Evolutionary conservation across 1,140 invertebrate species (phyloP), one percentile per base, ranked within the genome.

Genomic region (Drosophila bipectinata): DNA sequence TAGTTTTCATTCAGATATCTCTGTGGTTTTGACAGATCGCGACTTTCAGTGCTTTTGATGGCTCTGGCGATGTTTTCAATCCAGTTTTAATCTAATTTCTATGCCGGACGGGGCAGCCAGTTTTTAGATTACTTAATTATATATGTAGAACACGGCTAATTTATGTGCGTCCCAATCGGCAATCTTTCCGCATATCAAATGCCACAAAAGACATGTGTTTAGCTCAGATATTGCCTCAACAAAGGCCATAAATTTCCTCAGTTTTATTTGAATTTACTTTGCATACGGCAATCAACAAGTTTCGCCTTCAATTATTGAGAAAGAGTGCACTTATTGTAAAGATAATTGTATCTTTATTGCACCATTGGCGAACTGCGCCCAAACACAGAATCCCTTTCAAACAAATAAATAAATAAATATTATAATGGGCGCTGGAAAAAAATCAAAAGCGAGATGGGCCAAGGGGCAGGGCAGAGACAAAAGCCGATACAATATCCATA

Each of bases 401-500:
- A 75, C 53, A 58, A 28, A 53, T 44, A 48, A 66, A 74, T 77
- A 66, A 71, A 76, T 67, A 52, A 72, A 72, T 66, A 54, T 55
- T 64, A 71, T 54, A 49, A 67, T 58, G 51, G 34, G 34, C 15
- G 14, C 14, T 34, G 51, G 18, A 34, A 57, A 51, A 51, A 60
- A 53, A 63, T 62, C 30, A 30, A 34, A 34, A 68, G 4, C n/a
- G n/a, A 57, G 12, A 47, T 21, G 32, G 26, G 26, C 26, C 30
- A 56, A 18, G 28, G 44, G 62, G 45, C 55, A 28, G 5, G 55
- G 32, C 32, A 49, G 56, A 49, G 62, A 71, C 47, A 69, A 71
- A 53, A 74, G 73, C 69, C 54, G 71, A 75, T 58, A 84, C 64
- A 80, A 68, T 41, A 67, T 73, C 62, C 83, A 88, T 88, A 88